These are phyloP conservation scores for Mormyrops attenuatus DNA, from an alignment of 2,797 vertebrate genomes.

Conservation along the genomic window DNA sequence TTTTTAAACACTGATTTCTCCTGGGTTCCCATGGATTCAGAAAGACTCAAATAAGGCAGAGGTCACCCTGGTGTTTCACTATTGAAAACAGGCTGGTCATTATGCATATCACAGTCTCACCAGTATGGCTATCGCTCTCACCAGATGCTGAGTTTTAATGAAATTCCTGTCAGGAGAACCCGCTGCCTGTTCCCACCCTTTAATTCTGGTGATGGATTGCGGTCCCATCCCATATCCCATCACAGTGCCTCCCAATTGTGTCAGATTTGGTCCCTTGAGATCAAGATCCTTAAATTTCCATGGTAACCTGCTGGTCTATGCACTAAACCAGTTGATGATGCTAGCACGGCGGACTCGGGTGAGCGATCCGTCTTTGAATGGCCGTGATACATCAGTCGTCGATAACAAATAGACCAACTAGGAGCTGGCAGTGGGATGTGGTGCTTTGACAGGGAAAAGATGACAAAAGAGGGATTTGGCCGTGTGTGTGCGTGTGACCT, in stretches of 20 bases:
- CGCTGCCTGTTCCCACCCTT: neutral
- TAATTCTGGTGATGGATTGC: neutral
- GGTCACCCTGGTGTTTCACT: neutral
- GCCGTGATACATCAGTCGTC: neutral
- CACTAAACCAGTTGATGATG: neutral
- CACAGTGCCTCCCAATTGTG: slow-evolving; percentile 8
- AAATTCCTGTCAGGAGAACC: neutral
- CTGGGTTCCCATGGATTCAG: neutral
- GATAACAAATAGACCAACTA: neutral
- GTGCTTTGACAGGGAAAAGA: neutral
- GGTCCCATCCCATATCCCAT: neutral
- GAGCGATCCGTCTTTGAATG: neutral
- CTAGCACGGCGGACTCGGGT: neutral
- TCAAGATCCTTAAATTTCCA: slow-evolving; percentile 18
- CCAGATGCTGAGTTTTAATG: neutral
- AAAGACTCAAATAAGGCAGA: neutral
- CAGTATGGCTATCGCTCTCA: neutral
- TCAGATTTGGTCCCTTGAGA: neutral
- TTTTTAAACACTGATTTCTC: neutral
- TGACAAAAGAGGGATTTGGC: neutral
- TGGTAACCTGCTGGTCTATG: neutral
- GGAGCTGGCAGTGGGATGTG: neutral
- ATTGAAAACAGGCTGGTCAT: neutral
- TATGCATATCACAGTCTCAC: neutral
- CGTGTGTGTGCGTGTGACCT: neutral